Conservation (phyloP, 2,797 vertebrate species). For the Chlorospingus semifuscus region DNA sequence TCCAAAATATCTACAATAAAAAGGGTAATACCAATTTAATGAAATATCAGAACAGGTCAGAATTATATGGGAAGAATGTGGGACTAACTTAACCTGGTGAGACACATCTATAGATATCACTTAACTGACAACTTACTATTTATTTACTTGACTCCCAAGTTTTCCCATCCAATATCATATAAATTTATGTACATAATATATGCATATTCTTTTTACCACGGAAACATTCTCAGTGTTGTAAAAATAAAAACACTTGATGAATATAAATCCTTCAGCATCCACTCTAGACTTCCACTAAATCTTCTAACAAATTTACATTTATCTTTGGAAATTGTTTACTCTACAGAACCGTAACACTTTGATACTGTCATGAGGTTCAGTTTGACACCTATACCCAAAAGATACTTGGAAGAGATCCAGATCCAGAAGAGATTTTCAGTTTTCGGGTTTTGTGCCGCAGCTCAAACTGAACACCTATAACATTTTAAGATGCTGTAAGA, state of each 20-base stretch:
- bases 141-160: not conserved
- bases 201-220: not conserved
- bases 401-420: not conserved
- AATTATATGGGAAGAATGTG: conserved; percentile 34
- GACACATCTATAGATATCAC: not conserved
- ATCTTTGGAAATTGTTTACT: not conserved
- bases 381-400: not conserved
- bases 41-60: conserved; percentile 1
- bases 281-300: not conserved
- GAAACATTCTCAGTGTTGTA: not conserved
- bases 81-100: not conserved
- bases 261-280: not conserved
- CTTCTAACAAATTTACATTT: not conserved
- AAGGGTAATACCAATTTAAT: not conserved
- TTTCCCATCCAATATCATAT: not conserved
- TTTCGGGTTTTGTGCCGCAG: not conserved
- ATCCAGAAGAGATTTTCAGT: not conserved
- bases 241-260: not conserved
- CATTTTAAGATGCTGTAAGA: not conserved
- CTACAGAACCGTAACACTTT: not conserved
- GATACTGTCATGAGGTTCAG: not conserved
- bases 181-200: not conserved
- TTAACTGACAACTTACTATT: conserved; percentile 3
- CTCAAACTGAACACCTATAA: not conserved
- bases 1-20: conserved; percentile 8